Base-by-base conservation (phyloP, 2,113 vertebrate genomes). In the Phyllostomus hastatus region DNA sequence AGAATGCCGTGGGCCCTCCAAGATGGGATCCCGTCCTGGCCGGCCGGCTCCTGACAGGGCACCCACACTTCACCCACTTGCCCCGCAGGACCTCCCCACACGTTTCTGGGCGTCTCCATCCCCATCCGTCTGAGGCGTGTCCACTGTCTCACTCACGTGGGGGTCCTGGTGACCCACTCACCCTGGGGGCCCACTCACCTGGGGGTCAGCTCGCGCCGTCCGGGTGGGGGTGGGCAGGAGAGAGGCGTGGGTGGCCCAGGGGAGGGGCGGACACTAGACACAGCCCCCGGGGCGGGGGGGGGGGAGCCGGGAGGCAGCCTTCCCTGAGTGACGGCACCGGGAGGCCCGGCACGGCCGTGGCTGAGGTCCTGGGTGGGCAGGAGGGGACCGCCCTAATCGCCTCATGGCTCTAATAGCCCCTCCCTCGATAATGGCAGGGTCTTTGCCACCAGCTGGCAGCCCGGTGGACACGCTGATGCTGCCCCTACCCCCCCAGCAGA, bases 351-450 rank as follows among this genome's bases (percentile, higher is more conserved):
- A 16, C 19, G 10, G 41, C 41, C 1, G 5, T 31, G 41, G 72
- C 15, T 0, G 12, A 6, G 38, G 14, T 19, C 28, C 83, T 52
- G 66, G 61, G 28, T 28, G 64, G 26, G 3, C 1, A 1, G 5
- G 35, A 16, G 19, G n/a, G 41, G 6, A 28, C 7, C 10, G 26
- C n/a, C 26, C 33, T 64, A 24, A 31, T 2, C 7, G 8, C 16
- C 4, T 14, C 35, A 6, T 10, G n/a, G 17, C 9, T 80, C 35
- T 33, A 43, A 12, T 52, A 38, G 1, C 38, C 59, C 41, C 64
- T 35, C 3, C 2, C 0, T 17, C 2, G 52, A 1, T 4, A 1
- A 1, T 1, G 66, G 4, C 1, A 0, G 4, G 33, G 17, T 24
- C 50, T 64, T 35, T 1, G 22, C 70, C 7, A 26, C 4, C 22